phyloP scores from a whole-genome alignment of 1,140 invertebrate species.

The Camponotus vicinus region DNA sequence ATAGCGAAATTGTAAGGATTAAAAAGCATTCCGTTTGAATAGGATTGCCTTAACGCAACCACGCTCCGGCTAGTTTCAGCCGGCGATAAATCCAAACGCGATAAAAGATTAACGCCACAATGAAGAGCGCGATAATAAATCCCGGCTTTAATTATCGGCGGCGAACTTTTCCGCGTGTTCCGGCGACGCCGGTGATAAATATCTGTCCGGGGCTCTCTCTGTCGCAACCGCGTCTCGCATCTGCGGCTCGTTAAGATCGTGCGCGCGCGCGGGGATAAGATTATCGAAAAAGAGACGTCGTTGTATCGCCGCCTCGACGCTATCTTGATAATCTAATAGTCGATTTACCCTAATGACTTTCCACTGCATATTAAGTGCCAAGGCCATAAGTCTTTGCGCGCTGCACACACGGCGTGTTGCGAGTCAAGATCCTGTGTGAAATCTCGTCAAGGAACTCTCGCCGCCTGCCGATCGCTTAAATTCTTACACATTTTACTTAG shows the following conservation, averaged over 20 bases:
- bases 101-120: slow-evolving; percentile 61
- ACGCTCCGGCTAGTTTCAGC: slow-evolving; percentile 20
- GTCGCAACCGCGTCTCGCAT: slow-evolving; percentile 58
- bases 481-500: slow-evolving; percentile 47
- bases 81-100: slow-evolving; percentile 55
- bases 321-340: slow-evolving; percentile 65
- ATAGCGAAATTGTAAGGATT: neutral
- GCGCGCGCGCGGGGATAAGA: neutral
- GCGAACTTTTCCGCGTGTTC: slow-evolving; percentile 55
- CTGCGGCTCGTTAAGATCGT: slow-evolving; percentile 57
- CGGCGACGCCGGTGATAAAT: slow-evolving; percentile 59
- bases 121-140: slow-evolving; percentile 61
- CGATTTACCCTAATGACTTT: slow-evolving; percentile 62
- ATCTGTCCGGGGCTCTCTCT: slow-evolving; percentile 51
- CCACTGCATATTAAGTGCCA: slow-evolving; percentile 60
- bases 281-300: slow-evolving; percentile 63
- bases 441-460: slow-evolving; percentile 43
- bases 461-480: slow-evolving; percentile 36
- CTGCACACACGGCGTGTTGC: slow-evolving; percentile 17
- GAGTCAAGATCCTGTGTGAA: slow-evolving; percentile 44
- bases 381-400: slow-evolving; percentile 57
- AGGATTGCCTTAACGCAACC: neutral
- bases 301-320: slow-evolving; percentile 22
- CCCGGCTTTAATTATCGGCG: slow-evolving; percentile 60
- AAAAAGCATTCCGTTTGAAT: neutral